phyloP scores from a whole-genome alignment of 2,113 vertebrate species.

The Lontra canadensis region DNA sequence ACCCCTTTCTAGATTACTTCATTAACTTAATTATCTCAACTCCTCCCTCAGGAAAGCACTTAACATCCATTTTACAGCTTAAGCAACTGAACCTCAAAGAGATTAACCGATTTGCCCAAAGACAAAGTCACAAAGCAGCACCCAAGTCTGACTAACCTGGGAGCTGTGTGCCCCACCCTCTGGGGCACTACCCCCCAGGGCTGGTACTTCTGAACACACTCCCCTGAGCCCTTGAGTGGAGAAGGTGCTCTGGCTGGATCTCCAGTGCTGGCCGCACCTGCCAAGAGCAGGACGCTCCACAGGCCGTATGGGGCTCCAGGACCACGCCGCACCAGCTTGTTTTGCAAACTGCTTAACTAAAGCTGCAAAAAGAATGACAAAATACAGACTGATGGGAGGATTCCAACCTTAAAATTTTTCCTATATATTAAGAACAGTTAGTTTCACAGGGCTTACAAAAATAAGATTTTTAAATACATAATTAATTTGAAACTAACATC shows the following conservation, averaged over 20 bases:
- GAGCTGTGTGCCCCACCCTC: background rate
- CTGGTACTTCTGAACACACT: background rate
- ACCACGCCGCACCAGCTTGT: background rate
- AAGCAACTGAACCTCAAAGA: background rate
- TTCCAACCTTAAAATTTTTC: background rate
- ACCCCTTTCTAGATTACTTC: background rate
- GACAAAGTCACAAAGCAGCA: background rate
- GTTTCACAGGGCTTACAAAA: background rate
- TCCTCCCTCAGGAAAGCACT: background rate
- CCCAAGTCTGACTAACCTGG: background rate
- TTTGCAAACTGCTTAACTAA: background rate
- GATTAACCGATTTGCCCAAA: background rate
- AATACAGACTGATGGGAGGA: background rate
- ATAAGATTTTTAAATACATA: slow-evolving; percentile 6
- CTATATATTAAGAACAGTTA: background rate
- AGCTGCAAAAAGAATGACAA: background rate
- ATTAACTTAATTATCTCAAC: background rate
- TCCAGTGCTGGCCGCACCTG: background rate
- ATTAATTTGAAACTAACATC: background rate
- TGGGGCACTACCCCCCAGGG: background rate
- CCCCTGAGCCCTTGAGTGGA: background rate
- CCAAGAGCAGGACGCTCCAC: background rate
- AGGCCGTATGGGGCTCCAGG: too few species aligned
- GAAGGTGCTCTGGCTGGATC: rapidly evolving
- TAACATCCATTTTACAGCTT: background rate